Base-by-base conservation (phyloP, 1,140 invertebrate genomes). In the Hylyphantes graminicola region DNA sequence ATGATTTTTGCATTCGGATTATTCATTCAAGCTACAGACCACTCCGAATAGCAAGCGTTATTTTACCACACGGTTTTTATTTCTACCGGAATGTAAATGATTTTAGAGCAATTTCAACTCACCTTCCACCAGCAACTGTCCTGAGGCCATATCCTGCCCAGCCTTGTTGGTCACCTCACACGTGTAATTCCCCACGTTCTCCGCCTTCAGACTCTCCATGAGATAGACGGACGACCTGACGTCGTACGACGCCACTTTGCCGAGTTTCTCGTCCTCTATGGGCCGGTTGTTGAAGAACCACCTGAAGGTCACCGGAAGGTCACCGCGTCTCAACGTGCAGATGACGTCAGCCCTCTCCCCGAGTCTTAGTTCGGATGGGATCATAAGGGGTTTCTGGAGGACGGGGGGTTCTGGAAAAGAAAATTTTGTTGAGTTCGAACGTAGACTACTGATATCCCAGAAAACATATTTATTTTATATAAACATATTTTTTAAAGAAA, bases 181-280 rank as follows among this genome's bases (percentile, higher is more conserved):
- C 0, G 82, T 68, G 74, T 85, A 77, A 55, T 85, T 85, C n/a
- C 82, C 82, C 15, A 85, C 82, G 17, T 85, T 85, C 57, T 70
- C 82, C 12, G 82, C 82, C 21, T 57, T 51, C 13, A 85, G 65
- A n/a, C 70, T 67, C 11, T 85, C 82, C 54, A 85, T 85, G 19
- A 85, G 73, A 65, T 77, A 85, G 10, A 85, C 82, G 12, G 82
- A 85, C 11, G 82, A 85, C 8, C 82, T 19, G 11, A 72, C 65
- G 8, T 85, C 82, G 13, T 85, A 85, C 2, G 82, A 85, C 5
- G 82, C 77, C 6, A 85, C 82, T 19, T 85, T 85, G 0, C 82
- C 82, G 17, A 85, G 53, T 9, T 77, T 65, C 17, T 76, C 73
- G 8, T 74, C 73, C 7, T 55, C 13, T 10, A 85, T 85, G 73